Evolutionary conservation across 2,797 vertebrate species (phyloP).

Genomic region (Eulemur rubriventer): DNA sequence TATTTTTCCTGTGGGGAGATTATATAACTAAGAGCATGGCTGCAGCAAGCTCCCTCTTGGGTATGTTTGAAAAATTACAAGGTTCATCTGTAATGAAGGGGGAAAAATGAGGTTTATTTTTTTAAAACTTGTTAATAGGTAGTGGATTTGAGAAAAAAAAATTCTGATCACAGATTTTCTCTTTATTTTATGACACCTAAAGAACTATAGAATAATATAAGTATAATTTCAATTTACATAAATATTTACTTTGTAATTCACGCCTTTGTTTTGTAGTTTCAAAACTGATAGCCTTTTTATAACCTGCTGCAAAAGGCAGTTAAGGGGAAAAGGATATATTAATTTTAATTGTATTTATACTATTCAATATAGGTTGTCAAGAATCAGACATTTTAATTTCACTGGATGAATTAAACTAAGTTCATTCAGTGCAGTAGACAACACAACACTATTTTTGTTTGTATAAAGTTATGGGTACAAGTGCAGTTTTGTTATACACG

Average conservation of each 20-base stretch:
- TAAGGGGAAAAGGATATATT: constrained; percentile 50
- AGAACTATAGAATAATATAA: constrained; percentile 23
- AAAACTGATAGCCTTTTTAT: background rate
- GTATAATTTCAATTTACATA: background rate
- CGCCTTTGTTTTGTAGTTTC: constrained; percentile 37
- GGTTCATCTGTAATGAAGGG: constrained; percentile 52
- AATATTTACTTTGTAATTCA: background rate
- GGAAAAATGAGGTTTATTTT: background rate
- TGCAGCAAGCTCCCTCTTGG: constrained; percentile 79
- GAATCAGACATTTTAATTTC: constrained; percentile 46
- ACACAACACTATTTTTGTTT: background rate
- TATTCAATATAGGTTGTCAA: constrained; percentile 12
- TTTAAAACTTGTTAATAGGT: background rate
- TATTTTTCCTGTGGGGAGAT: constrained; percentile 75
- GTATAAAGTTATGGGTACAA: background rate
- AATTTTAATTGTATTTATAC: constrained; percentile 39
- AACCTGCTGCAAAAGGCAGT: constrained; percentile 10
- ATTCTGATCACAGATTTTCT: background rate
- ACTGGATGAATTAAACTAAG: constrained; percentile 41
- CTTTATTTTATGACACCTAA: constrained; percentile 20
- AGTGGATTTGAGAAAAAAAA: background rate
- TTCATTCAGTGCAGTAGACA: constrained; percentile 52
- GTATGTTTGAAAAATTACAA: constrained; percentile 71
- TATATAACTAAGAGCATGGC: constrained; percentile 60
- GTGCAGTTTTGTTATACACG: background rate